Evolutionary conservation across 2,797 vertebrate genomes (phyloP).

Genomic region (Molossus molossus): DNA sequence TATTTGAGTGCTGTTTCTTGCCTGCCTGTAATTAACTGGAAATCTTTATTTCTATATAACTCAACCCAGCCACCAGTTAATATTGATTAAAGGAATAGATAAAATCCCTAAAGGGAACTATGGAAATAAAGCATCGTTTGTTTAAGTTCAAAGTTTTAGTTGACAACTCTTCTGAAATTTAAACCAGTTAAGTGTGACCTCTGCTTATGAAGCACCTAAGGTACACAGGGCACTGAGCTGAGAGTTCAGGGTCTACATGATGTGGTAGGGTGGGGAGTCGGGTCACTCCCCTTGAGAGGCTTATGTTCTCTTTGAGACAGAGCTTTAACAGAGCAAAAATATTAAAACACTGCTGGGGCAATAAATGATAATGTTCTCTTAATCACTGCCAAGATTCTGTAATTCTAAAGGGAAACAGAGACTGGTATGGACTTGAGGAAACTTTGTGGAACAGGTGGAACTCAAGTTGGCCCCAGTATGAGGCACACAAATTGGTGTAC

Average conservation of each 20-base stretch:
- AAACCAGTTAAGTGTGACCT: neutral
- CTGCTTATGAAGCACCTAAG: neutral
- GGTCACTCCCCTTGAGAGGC: neutral
- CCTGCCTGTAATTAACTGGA: neutral
- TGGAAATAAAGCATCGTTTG: neutral
- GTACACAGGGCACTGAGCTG: neutral
- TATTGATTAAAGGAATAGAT: slow-evolving; percentile 9
- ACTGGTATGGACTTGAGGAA: neutral
- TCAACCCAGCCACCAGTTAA: slow-evolving; percentile 46
- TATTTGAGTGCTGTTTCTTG: slow-evolving; percentile 25
- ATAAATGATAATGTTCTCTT: slow-evolving; percentile 1
- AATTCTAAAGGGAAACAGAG: neutral
- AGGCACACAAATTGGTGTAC: neutral
- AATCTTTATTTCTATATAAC: neutral
- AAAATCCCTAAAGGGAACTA: slow-evolving; percentile 8
- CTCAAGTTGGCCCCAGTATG: neutral
- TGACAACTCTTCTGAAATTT: neutral
- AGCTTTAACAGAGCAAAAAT: neutral
- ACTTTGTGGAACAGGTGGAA: neutral
- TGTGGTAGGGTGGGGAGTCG: neutral
- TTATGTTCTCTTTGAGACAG: neutral
- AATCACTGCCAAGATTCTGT: neutral
- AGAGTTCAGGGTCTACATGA: neutral
- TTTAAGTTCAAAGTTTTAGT: slow-evolving; percentile 30
- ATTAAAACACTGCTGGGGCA: slow-evolving; percentile 5